A percentile compares a stretch with the other conserved stretches of the same genome.
phyloP scores from a whole-genome alignment of 1,140 invertebrate species.

The Anadara kagoshimensis region DNA sequence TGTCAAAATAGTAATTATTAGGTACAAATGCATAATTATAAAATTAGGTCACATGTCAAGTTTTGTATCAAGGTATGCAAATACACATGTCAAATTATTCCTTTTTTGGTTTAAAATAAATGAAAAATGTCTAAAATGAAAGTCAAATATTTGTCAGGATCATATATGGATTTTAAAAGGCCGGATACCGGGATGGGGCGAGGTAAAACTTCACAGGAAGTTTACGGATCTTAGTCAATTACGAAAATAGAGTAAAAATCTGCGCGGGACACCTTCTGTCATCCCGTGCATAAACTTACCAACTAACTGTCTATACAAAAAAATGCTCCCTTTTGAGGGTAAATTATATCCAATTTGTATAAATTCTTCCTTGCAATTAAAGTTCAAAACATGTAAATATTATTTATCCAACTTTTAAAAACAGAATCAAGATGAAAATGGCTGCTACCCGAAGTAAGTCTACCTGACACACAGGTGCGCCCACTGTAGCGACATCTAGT shows the following conservation, averaged over 20 bases:
- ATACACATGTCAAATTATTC: too few relatives aligned
- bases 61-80: too few relatives aligned
- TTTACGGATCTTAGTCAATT: too few relatives aligned
- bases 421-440: constrained; percentile 36
- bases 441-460: constrained; percentile 37
- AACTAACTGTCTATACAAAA: constrained; percentile 8
- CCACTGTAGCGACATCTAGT: constrained; percentile 37
- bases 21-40: too few relatives aligned
- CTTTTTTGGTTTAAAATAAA: too few relatives aligned
- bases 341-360: constrained; percentile 12
- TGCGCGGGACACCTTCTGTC: background rate
- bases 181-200: too few relatives aligned
- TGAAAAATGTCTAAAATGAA: too few relatives aligned
- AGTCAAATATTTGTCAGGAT: too few relatives aligned
- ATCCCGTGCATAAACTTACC: constrained; percentile 33
- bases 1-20: too few relatives aligned
- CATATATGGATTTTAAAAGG: too few relatives aligned
- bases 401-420: constrained; percentile 28
- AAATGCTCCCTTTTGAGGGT: constrained; percentile 8
- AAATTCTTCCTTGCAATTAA: constrained; percentile 8
- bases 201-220: too few relatives aligned
- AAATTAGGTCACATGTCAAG: too few relatives aligned
- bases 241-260: background rate
- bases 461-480: constrained; percentile 43
- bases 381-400: constrained; percentile 2